Percentiles rank a stretch among this genome's conserved stretches.
These are phyloP conservation scores for Perizoma affinitatum DNA, from an alignment of 2,888 invertebrate genomes.

Conservation along the genomic window DNA sequence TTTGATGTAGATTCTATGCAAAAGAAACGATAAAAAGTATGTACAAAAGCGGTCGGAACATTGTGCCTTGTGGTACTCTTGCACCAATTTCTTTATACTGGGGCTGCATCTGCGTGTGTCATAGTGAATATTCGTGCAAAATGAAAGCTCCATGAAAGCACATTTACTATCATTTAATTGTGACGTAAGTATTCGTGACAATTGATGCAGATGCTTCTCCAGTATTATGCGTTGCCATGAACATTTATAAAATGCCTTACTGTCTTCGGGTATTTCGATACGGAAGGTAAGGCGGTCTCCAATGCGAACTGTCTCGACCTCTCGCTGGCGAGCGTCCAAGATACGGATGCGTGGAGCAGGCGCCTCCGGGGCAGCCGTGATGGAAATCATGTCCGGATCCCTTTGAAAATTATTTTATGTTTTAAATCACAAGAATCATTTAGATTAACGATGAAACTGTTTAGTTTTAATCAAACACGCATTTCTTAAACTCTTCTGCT, in stretches of 20 bases:
- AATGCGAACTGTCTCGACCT: conserved; percentile 97
- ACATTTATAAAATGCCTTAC: conserved; percentile 82
- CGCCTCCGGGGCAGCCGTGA: conserved; percentile 97
- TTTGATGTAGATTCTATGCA: conserved; percentile 12
- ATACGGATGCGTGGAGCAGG: conserved; percentile 97
- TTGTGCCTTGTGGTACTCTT: conserved; percentile 20
- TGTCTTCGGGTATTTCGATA: conserved; percentile 98
- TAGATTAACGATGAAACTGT: no score
- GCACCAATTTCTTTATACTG: conserved; percentile 14
- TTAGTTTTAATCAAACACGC: no score
- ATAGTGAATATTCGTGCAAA: neutral
- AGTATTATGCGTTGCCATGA: conserved; percentile 13
- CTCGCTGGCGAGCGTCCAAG: conserved; percentile 92
- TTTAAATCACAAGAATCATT: no score
- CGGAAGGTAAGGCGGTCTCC: conserved; percentile 97
- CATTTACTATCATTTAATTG: neutral
- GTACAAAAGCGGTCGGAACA: conserved; percentile 28
- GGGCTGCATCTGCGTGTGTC: conserved; percentile 1
- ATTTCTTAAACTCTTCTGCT: no score
- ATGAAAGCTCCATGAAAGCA: no score
- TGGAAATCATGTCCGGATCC: conserved; percentile 98
- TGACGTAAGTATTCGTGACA: neutral
- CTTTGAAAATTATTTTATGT: conserved; percentile 65
- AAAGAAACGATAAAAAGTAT: conserved; percentile 21
- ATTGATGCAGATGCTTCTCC: conserved; percentile 9